Base-by-base conservation (phyloP, 1,140 invertebrate genomes). In the Chelonus insularis region DNA sequence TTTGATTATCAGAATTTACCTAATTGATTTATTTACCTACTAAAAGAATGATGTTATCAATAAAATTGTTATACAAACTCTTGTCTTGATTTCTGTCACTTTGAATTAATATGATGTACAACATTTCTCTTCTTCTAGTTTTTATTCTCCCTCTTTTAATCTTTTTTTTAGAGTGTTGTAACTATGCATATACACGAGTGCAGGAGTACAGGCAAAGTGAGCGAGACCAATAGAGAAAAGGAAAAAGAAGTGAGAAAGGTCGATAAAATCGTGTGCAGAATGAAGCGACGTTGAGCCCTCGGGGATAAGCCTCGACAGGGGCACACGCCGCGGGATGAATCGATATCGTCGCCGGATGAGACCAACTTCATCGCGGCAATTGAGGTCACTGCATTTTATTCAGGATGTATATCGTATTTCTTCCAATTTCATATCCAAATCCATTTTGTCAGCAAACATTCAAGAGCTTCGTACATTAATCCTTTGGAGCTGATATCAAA, bases 291-390 rank as follows among this genome's bases (percentile, higher is more conserved):
- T 21, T 36, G 54, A 20, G 23, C 37, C 41, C 56, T 58, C 43
- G 32, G 56, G 56, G 56, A 43, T 57, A 57, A 57, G 54, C 54
- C 54, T 57, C 39, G 23, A 45, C 39, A 43, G 54, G 54, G 54
- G 25, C 18, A 32, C 29, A 58, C 43, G 29, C 43, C 29, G 41
- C 14, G 52, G 43, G 23, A 48, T 58, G 56, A 58, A 58, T 58
- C 56, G 43, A 58, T 58, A 58, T 58, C 32, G 23, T 48, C 23
- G 56, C 29, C 14, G 56, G 32, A 58, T 58, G 56, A 58, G 34
- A 58, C 43, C 56, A 36, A 48, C 45, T 48, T 47, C 23, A 48
- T 48, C n/a, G 45, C 32, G 39, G 41, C 55, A 45, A 58, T 58
- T 43, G 56, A 29, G 56, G 43, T 48, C 45, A 58, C 23, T 43